These are phyloP conservation scores for Channa argus DNA, from an alignment of 2,113 vertebrate genomes.

Conservation along the genomic window DNA sequence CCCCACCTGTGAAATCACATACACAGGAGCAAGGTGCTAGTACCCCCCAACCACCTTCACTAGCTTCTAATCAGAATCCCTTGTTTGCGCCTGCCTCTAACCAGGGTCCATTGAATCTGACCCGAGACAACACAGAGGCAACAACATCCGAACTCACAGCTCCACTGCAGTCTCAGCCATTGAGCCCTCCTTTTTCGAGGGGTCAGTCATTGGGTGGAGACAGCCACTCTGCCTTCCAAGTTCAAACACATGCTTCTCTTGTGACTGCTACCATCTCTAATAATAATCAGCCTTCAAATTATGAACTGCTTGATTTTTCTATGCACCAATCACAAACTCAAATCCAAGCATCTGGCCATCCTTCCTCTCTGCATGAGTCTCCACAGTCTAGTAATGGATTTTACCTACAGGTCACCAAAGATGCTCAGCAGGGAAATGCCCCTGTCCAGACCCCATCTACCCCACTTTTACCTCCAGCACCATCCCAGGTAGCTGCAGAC, in stretches of 20 bases:
- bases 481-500: conserved; percentile 45
- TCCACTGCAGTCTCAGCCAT: conserved; percentile 67
- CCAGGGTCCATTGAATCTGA: conserved; percentile 83
- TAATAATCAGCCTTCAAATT: conserved; percentile 81
- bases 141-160: conserved; percentile 62
- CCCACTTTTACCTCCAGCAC: conserved; percentile 54
- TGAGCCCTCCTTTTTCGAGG: conserved; percentile 66
- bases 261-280: conserved; percentile 62
- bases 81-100: conserved; percentile 67
- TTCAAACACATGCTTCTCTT: conserved; percentile 71
- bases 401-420: conserved; percentile 95
- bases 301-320: conserved; percentile 88
- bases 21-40: conserved; percentile 70
- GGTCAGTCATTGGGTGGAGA: conserved; percentile 70
- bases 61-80: conserved; percentile 74
- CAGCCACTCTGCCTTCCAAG: conserved; percentile 59
- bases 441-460: conserved; percentile 55
- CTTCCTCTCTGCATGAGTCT: conserved; percentile 72
- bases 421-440: conserved; percentile 80
- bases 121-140: conserved; percentile 78
- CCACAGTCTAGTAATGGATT: conserved; percentile 83
- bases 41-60: conserved; percentile 52
- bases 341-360: conserved; percentile 62
- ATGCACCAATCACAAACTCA: conserved; percentile 82
- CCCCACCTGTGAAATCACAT: conserved; percentile 51